phyloP scores from a whole-genome alignment of 2,797 vertebrate species.

The Xenopus petersii region DNA sequence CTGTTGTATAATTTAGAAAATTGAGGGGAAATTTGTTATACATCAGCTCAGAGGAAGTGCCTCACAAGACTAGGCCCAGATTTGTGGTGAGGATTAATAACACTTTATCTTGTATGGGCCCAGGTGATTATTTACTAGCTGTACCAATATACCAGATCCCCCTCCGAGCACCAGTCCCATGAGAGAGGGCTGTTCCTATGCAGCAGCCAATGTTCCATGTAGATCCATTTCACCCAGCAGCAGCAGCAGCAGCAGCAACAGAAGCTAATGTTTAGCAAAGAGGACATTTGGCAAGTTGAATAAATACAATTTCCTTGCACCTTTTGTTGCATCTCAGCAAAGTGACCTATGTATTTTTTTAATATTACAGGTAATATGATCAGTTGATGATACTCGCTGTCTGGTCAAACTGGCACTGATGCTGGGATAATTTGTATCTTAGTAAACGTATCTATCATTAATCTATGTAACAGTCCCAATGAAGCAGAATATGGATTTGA shows the following conservation, averaged over 20 bases:
- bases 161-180: too few species aligned
- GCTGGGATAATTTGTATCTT: slow-evolving; percentile 50
- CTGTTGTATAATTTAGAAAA: too few species aligned
- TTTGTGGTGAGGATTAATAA: too few species aligned
- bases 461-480: slow-evolving; percentile 10
- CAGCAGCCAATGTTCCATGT: slow-evolving; percentile 14
- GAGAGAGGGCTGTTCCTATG: too few species aligned
- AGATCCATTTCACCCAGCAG: slow-evolving; percentile 51
- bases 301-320: slow-evolving; percentile 55
- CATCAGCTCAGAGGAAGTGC: too few species aligned
- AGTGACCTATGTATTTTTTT: slow-evolving; percentile 51
- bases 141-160: too few species aligned
- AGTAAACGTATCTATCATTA: slow-evolving; percentile 30
- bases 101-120: too few species aligned
- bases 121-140: too few species aligned
- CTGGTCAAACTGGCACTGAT: slow-evolving; percentile 38
- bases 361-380: slow-evolving; percentile 50
- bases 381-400: slow-evolving; percentile 42
- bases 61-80: too few species aligned
- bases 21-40: too few species aligned
- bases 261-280: slow-evolving; percentile 52
- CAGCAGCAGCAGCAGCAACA: slow-evolving; percentile 23
- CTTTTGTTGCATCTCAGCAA: slow-evolving; percentile 43
- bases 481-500: slow-evolving; percentile 11
- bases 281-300: slow-evolving; percentile 53